Base-by-base conservation (phyloP, 2,888 invertebrate species). In the Smittia aterrima region DNA sequence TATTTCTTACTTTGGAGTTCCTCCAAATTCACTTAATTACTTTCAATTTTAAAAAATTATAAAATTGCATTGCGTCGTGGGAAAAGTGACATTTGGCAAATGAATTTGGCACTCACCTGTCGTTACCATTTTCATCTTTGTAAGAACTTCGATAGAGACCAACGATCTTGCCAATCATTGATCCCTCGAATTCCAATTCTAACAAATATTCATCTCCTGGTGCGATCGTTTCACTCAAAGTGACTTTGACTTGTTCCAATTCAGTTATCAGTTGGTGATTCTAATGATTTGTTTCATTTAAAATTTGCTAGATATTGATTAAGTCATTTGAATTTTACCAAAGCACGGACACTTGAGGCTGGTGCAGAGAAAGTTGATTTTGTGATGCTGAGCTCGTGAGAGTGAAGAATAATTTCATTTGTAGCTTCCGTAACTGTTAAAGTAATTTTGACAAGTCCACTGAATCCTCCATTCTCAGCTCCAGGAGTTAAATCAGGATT, bases 81-180 rank as follows among this genome's bases (percentile, higher is more conserved):
- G 32, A 32, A 32, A 3, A 32, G n/a, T n/a, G n/a, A 32, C 4
- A 32, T 6, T 32, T 32, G 32, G 9, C 32, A 3, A 9, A 6
- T 32, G 32, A 32, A 32, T n/a, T n/a, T n/a, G n/a, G 81, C 20
- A 81, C 81, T 81, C 77, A 85, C 89, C 86, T 85, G 75, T 76
- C 82, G 9, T 78, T 77, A 32, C 81, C 81, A 22, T 79, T 77
- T 7, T 76, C 79, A 78, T 85, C 82, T 68, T 81, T 83, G 76
- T 92, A 89, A 4, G 83, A 85, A 75, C 92, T 92, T 77, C 86
- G 86, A 80, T 92, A 93, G 74, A 92, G 85, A 2, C 92, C 92
- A 74, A 90, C 88, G 78, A 92, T 89, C 76, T 88, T 87, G 76
- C 87, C 85, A 25, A 85, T 87, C 79, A 91, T 84, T 76, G 85